Conservation (phyloP, 1,140 invertebrate genomes). For the Lepidotrigona ventralis region DNA sequence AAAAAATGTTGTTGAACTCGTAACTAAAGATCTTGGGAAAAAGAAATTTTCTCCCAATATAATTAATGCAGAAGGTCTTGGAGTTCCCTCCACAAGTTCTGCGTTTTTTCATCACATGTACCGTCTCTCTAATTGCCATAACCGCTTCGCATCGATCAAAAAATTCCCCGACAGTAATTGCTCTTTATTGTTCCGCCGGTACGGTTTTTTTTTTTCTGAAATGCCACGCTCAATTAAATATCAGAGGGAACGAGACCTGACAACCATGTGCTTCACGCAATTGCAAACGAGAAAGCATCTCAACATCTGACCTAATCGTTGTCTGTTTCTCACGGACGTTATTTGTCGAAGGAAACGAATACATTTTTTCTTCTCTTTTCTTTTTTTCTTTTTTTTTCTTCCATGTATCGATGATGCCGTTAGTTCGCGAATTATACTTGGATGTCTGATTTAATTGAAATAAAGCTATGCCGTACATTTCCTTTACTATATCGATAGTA, state of each 20-base stretch:
- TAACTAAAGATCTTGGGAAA: not conserved
- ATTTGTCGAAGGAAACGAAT: not conserved
- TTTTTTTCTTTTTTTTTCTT: too few species aligned
- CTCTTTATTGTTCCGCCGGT: not conserved
- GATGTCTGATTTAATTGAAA: not conserved
- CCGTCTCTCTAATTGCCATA: not conserved
- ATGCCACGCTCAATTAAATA: not conserved
- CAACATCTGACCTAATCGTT: not conserved
- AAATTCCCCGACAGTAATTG: not conserved
- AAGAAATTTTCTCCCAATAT: too few species aligned
- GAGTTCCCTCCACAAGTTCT: too few species aligned
- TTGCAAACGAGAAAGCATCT: not conserved
- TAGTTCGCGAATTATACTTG: not conserved
- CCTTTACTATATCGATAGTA: too few species aligned
- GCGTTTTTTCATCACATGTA: too few species aligned
- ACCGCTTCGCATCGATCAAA: not conserved
- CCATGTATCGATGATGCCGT: not conserved
- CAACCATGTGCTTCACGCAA: not conserved
- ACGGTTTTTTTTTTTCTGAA: not conserved
- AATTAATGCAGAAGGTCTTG: not conserved
- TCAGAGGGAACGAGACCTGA: not conserved
- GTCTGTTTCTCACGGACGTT: not conserved
- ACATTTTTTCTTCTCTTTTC: not conserved
- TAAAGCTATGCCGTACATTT: not conserved
- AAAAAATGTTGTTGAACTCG: not conserved